Evolutionary conservation across 1,140 invertebrate genomes (phyloP).

Genomic region (Drosophila lini): DNA sequence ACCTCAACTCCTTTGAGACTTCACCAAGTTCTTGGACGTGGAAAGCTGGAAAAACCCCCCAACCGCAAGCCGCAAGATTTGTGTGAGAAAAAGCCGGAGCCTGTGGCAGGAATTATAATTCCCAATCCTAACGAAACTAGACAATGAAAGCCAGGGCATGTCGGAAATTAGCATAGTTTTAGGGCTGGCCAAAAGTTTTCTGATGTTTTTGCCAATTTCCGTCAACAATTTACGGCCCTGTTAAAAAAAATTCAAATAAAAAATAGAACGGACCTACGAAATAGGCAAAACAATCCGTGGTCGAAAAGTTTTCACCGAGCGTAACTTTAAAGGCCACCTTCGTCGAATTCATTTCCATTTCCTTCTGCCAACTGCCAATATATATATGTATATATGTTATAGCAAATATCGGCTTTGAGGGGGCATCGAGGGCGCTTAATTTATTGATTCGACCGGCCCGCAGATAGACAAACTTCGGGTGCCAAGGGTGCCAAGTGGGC

Average conservation of each 20-base stretch:
- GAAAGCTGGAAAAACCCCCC: neutral
- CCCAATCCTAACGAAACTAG: slow-evolving; percentile 3
- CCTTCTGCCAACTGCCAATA: slow-evolving; percentile 20
- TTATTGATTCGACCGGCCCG: slow-evolving; percentile 66
- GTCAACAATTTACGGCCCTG: slow-evolving; percentile 50
- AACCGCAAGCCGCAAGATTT: slow-evolving; percentile 22
- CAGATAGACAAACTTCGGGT: slow-evolving; percentile 34
- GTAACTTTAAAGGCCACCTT: slow-evolving; percentile 49
- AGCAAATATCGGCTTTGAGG: slow-evolving; percentile 6
- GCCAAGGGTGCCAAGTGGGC: slow-evolving; percentile 6
- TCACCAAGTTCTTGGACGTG: slow-evolving; percentile 2
- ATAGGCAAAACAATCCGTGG: slow-evolving; percentile 42
- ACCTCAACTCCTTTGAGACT: slow-evolving; percentile 6
- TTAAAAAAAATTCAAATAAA: neutral
- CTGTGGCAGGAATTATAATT: slow-evolving; percentile 35
- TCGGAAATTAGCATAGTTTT: slow-evolving; percentile 81
- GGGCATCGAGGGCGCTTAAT: slow-evolving; percentile 53
- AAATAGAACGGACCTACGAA: slow-evolving; percentile 14
- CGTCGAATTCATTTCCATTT: neutral
- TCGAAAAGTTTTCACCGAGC: slow-evolving; percentile 34
- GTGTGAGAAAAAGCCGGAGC: slow-evolving; percentile 13
- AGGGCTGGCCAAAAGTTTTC: slow-evolving; percentile 61
- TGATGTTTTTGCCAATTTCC: slow-evolving; percentile 80
- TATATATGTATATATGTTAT: neutral
- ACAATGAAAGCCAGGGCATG: slow-evolving; percentile 26